Evolutionary conservation across 2,113 vertebrate genomes (phyloP), one percentile per base, ranked within the genome.

Genomic region (Tilapia sparmanii): DNA sequence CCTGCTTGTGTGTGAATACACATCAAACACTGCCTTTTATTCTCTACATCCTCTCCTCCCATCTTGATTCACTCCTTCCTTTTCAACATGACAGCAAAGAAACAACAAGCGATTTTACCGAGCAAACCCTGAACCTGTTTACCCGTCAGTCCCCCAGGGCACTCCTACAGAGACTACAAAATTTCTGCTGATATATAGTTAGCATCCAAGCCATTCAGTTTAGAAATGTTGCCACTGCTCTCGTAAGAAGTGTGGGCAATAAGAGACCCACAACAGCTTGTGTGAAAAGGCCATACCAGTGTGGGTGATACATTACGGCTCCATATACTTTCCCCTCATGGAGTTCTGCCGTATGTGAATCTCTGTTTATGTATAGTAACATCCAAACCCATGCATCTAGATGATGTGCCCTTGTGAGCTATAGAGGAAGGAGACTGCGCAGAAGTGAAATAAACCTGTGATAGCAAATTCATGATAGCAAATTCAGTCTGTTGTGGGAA

Each of bases 251-350:
- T 78, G 91, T 88, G 86, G 90, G 91, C 52, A 73, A 89, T 80
- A 81, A 89, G 85, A 93, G 81, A 87, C 83, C 86, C 81, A 93
- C 87, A 92, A 86, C 90, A 90, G 89, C 85, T 86, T 89, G 87
- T 94, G 89, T 81, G 89, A 93, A 94, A 95, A 90, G 90, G 87
- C 91, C 92, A 92, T 35, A 80, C 90, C 86, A 92, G 84, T 31
- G 11, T 91, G 93, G 81, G 80, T 93, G 86, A 94, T 93, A 85
- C 87, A 90, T 90, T 89, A 89, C 86, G 55, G 47, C 89, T 87
- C 40, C 80, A 54, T 93, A 91, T 81, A 84, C 59, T 85, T 80
- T 84, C 22, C 59, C 84, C 71, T 53, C 31, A 50, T 80, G 84
- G 87, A 83, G 57, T 78, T 61, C 82, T 87, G 50, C 38, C 73